Evolutionary conservation across 2,797 vertebrate genomes (phyloP).

Genomic region (Pangasius mekongensis): DNA sequence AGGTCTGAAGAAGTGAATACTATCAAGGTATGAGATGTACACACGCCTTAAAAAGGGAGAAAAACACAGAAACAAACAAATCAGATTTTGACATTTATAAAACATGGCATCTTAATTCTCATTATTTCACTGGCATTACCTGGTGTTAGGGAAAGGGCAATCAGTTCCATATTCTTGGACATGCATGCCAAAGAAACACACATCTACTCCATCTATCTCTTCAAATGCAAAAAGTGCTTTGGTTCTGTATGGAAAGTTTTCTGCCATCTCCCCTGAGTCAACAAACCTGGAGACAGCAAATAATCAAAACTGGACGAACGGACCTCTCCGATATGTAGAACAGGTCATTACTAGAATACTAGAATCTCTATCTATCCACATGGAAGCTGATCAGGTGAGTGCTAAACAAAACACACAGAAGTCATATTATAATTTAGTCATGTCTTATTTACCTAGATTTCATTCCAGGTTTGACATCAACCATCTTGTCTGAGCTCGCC

Average conservation of each 20-base stretch:
- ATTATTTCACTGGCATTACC: constrained; percentile 70
- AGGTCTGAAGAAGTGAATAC: constrained; percentile 98
- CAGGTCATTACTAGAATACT: background rate
- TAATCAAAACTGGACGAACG: background rate
- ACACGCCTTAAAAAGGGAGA: background rate
- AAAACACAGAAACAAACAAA: background rate
- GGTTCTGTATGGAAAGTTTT: constrained; percentile 95
- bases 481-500: constrained; percentile 95
- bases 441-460: constrained; percentile 85
- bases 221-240: constrained; percentile 99
- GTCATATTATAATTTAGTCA: background rate
- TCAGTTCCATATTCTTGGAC: constrained; percentile 98
- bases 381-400: background rate
- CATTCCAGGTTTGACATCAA: constrained; percentile 97
- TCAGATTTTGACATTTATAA: background rate
- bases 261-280: constrained; percentile 93
- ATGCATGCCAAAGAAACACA: constrained; percentile 99
- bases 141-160: constrained; percentile 92
- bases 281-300: constrained; percentile 83
- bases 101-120: background rate
- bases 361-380: background rate
- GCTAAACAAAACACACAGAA: background rate
- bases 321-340: background rate
- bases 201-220: constrained; percentile 95
- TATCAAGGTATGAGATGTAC: constrained; percentile 84